A percentile compares a stretch with the other conserved stretches of the same genome.
phyloP scores from a whole-genome alignment of 2,797 vertebrate species.

The Pseudocheirus occidentalis region DNA sequence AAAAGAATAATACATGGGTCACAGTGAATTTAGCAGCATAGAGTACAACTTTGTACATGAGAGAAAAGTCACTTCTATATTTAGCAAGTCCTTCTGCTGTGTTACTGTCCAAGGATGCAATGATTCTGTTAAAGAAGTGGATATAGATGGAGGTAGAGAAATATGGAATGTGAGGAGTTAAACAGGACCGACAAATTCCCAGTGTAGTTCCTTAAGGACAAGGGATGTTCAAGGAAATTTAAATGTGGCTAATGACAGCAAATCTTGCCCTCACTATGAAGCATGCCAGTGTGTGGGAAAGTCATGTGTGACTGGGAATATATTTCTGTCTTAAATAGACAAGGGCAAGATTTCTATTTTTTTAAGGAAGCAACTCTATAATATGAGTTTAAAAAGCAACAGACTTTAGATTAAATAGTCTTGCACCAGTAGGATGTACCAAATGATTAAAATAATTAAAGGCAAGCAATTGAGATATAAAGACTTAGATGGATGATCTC shows the following conservation, averaged over 20 bases:
- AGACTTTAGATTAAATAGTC: conserved; percentile 73
- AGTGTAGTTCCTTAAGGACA: conserved; percentile 48
- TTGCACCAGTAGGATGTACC: conserved; percentile 74
- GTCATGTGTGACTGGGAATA: conserved; percentile 23
- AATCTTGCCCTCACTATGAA: conserved; percentile 8
- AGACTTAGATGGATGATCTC: conserved; percentile 70
- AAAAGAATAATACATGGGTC: conserved; percentile 21
- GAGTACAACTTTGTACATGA: background rate
- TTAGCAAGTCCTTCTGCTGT: conserved; percentile 19
- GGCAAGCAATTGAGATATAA: conserved; percentile 79
- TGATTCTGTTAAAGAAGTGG: background rate
- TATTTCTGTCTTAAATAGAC: conserved; percentile 33
- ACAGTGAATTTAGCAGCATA: conserved; percentile 33
- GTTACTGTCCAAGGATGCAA: background rate
- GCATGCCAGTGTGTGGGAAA: background rate
- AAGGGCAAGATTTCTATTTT: background rate
- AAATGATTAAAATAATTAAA: conserved; percentile 81
- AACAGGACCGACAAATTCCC: conserved; percentile 45
- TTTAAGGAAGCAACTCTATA: conserved; percentile 49
- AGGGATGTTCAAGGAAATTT: conserved; percentile 51
- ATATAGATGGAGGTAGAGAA: background rate
- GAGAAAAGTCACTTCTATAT: conserved; percentile 32
- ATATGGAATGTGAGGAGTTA: background rate
- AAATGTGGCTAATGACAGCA: conserved; percentile 8
- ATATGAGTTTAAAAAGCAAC: conserved; percentile 43